Evolutionary conservation across 2,888 invertebrate genomes (phyloP).

Genomic region (Magallana nippona): DNA sequence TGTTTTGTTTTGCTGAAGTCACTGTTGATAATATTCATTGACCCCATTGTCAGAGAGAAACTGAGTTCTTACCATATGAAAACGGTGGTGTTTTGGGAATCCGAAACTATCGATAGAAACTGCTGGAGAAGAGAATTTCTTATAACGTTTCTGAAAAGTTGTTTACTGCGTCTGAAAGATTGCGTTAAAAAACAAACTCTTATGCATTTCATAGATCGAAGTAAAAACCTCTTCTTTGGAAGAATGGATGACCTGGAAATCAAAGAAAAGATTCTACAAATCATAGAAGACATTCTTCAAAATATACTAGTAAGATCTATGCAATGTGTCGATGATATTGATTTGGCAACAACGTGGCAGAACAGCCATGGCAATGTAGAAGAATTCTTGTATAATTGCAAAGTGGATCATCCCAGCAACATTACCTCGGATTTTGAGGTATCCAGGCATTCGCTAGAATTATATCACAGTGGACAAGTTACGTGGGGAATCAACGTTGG

Average conservation of each 20-base stretch:
- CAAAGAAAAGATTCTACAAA: slow-evolving; percentile 8
- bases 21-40: background rate
- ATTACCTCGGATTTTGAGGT: slow-evolving; percentile 9
- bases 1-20: slow-evolving; percentile 32
- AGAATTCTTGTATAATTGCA: slow-evolving; percentile 30
- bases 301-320: background rate
- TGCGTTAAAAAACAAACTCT: slow-evolving; percentile 14
- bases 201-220: slow-evolving; percentile 26
- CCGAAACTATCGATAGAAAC: background rate
- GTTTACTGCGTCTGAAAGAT: slow-evolving; percentile 12
- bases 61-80: slow-evolving; percentile 40
- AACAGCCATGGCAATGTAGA: slow-evolving; percentile 10
- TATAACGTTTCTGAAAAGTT: background rate
- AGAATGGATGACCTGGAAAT: slow-evolving; percentile 12
- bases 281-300: slow-evolving; percentile 27
- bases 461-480: background rate
- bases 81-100: slow-evolving; percentile 38
- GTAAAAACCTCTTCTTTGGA: slow-evolving; percentile 4
- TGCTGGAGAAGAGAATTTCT: slow-evolving; percentile 1
- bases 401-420: background rate
- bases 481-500: slow-evolving; percentile 1
- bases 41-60: slow-evolving; percentile 12
- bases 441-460: background rate
- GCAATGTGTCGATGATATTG: slow-evolving; percentile 37
- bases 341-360: slow-evolving; percentile 19